Evolutionary conservation across 2,113 vertebrate species (phyloP).

Genomic region (Shinisaurus crocodilurus): DNA sequence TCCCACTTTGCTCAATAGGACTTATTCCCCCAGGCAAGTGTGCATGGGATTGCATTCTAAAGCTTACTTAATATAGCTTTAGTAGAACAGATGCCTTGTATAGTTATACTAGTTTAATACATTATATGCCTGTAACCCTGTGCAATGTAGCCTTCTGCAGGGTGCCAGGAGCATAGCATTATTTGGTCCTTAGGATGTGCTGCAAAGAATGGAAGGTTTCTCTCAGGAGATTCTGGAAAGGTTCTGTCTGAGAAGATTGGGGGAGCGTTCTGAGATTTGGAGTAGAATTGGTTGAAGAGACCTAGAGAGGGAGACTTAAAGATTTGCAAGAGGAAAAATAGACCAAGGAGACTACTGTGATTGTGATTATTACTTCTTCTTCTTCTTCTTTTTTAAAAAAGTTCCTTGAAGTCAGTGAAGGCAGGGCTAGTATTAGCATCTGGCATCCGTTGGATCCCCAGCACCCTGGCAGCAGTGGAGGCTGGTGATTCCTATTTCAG

Average conservation of each 20-base stretch:
- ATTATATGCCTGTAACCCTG: not conserved
- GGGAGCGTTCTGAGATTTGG: not conserved
- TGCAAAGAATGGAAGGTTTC: too few species aligned
- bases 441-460: too few species aligned
- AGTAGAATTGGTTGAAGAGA: not conserved
- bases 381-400: too few species aligned
- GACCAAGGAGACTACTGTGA: not conserved
- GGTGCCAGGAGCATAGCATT: not conserved
- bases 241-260: not conserved
- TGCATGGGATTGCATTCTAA: not conserved
- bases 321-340: not conserved
- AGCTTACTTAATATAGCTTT: not conserved
- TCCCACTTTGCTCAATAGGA: not conserved
- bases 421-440: too few species aligned
- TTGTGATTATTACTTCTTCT: not conserved
- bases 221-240: not conserved
- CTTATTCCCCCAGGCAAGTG: not conserved
- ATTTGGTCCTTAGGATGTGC: not conserved
- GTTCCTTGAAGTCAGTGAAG: too few species aligned
- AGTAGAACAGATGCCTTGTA: not conserved
- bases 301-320: not conserved
- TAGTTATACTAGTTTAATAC: not conserved
- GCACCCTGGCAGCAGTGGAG: too few species aligned
- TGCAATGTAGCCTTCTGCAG: too few species aligned
- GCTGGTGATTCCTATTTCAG: too few species aligned